Evolutionary conservation across 1,140 invertebrate species (phyloP), one percentile per base, ranked within the genome.

Genomic region (Dermatophagoides farinae): DNA sequence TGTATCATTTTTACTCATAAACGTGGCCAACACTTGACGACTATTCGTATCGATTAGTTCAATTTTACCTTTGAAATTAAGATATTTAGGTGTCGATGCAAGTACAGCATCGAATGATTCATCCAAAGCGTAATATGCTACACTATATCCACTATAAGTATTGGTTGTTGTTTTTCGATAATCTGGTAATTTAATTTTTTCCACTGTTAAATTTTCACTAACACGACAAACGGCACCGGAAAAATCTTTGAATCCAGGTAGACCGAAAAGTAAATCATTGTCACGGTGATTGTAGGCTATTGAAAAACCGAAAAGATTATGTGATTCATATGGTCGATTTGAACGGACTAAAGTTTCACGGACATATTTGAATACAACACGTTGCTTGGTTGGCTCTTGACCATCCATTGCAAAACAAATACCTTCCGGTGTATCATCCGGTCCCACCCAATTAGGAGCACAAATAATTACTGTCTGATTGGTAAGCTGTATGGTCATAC

Each of bases 241-340:
- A 55, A 55, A 55, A 44, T 55, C 53, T 11, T 55, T 44, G 14
- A 55, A 55, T 20, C 53, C 53, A 44, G 53, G 53, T 5, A 55
- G 14, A 25, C 53, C 31, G 2, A 23, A 14, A 1, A 55, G 14
- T 11, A 55, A 5, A 12, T 11, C 20, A 20, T 50, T 14, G 20
- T 12, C 6, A 20, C 11, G 14, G 4, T 43, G 38, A 41, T 55
- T 44, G 23, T 16, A 55, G 12, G 31, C 53, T 5, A 55, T 18
- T 5, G 53, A 55, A 40, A 55, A 55, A n/a, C 53, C 53, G 25
- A 55, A 55, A 5, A 55, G 23, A 39, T 11, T 25, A 55, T 55
- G 53, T 8, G 53, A 55, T 44, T 55, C 53, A 44, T 55, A 55
- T 41, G 53, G 53, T 38, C 53, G 53, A 12, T 50, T n/a, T 12